Base-by-base conservation (phyloP, 2,888 invertebrate genomes). In the Trissonchulus sp. region DNA sequence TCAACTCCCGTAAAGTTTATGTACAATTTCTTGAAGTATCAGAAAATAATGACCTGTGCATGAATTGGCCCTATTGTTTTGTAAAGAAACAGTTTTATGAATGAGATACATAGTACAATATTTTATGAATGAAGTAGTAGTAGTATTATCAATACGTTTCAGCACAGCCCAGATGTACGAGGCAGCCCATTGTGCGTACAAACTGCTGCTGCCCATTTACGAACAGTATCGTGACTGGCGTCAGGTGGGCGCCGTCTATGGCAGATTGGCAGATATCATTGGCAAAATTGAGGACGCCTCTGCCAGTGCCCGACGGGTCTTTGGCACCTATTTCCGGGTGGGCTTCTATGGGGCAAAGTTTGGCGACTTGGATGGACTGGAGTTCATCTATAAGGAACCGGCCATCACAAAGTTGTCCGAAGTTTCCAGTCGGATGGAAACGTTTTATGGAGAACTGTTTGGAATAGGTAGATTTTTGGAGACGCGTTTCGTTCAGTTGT, bases 321-420 rank as follows among this genome's bases (percentile, higher is more conserved):
- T 98, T 88, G 97, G 96, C 8, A 93, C 97, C 0, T 98, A 97
- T 86, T 98, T 98, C 87, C 90, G 98, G 78, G 96, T 98, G 74
- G 96, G 96, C 23, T 98, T 98, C 87, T 97, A 96, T 87, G 98
- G 98, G 30, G 88, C 90, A 2, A 90, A 92, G 83, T 96, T 98
- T 87, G 96, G 94, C 0, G 98, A 98, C 87, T 88, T 98, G 74
- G 91, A 94, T 86, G 90, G 90, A 33, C 92, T 94, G 83, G 97
- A 98, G 87, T 99, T 94, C 85, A 90, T 98, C 34, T 98, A 88
- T 81, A 82, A 98, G 86, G 98, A 99, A 85, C 96, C 96, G 73
- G 93, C 94, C 36, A 89, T 98, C 80, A 98, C 98, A 18, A 98
- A 98, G 87, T 88, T 98, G 78, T 93, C 96, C 0, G 98, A 98